Conservation (phyloP, 2,888 invertebrate species). For the Eristalis tenax region DNA sequence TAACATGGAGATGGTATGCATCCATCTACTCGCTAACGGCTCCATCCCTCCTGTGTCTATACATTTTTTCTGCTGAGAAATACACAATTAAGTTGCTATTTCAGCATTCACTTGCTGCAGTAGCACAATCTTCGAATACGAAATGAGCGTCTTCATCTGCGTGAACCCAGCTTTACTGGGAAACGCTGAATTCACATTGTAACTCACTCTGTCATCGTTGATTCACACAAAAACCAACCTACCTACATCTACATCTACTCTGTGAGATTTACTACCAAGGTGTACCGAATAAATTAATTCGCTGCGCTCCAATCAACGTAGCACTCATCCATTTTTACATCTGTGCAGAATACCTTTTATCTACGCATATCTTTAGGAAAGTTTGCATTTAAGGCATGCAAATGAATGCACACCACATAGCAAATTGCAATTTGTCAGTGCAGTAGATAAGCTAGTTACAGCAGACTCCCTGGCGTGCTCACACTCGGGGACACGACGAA, state of each 20-base stretch:
- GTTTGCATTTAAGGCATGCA: conserved; percentile 57
- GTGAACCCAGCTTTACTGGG: not conserved
- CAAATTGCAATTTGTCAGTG: conserved; percentile 68
- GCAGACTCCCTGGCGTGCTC: conserved; percentile 31
- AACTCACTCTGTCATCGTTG: conserved; percentile 41
- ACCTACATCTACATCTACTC: not conserved
- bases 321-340: conserved; percentile 36
- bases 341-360: conserved; percentile 35
- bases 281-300: conserved; percentile 61
- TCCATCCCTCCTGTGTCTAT: too few species aligned
- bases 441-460: conserved; percentile 64
- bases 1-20: too few species aligned
- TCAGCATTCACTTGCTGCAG: not conserved
- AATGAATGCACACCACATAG: conserved; percentile 62
- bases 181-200: not conserved
- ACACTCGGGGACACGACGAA: conserved; percentile 10
- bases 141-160: not conserved
- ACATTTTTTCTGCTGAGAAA: too few species aligned
- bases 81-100: too few species aligned
- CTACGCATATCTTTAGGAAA: conserved; percentile 43
- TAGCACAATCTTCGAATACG: not conserved
- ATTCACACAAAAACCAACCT: conserved; percentile 17
- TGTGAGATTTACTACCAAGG: conserved; percentile 33
- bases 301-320: conserved; percentile 44
- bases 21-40: too few species aligned